phyloP scores from a whole-genome alignment of 1,140 invertebrate genomes.

The Drosophila nasuta region DNA sequence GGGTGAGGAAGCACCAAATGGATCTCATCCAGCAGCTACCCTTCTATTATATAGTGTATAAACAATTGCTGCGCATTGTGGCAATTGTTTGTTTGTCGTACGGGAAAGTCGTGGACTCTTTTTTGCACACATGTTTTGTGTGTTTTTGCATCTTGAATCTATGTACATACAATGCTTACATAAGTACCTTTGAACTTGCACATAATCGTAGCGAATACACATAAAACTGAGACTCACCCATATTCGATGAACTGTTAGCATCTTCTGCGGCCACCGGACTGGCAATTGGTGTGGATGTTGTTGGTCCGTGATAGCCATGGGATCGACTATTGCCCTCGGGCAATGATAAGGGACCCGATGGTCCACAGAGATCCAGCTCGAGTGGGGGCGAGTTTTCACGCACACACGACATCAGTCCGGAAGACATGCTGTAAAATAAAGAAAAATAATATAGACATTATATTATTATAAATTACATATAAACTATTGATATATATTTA shows the following conservation, averaged over 20 bases:
- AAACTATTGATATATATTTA: neutral
- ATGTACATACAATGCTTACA: neutral
- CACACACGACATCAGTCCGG: slow-evolving; percentile 86
- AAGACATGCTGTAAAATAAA: slow-evolving; percentile 78
- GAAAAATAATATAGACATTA: neutral
- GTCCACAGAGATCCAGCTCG: slow-evolving; percentile 66
- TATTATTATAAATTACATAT: neutral
- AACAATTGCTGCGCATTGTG: slow-evolving; percentile 66
- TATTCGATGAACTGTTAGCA: slow-evolving; percentile 47
- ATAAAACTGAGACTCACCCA: slow-evolving; percentile 55
- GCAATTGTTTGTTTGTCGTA: slow-evolving; percentile 30
- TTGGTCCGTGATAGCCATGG: slow-evolving; percentile 47
- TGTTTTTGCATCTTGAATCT: neutral
- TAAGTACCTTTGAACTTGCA: slow-evolving; percentile 5
- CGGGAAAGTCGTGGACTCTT: slow-evolving; percentile 43
- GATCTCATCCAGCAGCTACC: neutral
- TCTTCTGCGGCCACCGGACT: slow-evolving; percentile 49
- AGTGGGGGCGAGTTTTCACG: slow-evolving; percentile 86
- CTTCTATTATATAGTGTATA: slow-evolving; percentile 44
- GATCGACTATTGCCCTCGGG: slow-evolving; percentile 54
- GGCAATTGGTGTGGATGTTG: slow-evolving; percentile 68
- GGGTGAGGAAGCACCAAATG: neutral
- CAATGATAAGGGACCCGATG: slow-evolving; percentile 72
- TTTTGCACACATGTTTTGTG: slow-evolving; percentile 24
- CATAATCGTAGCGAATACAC: slow-evolving; percentile 12